A percentile compares a stretch with the other conserved stretches of the same genome.
These are phyloP conservation scores for Harpalus rubripes DNA, from an alignment of 2,888 invertebrate genomes.

Conservation along the genomic window DNA sequence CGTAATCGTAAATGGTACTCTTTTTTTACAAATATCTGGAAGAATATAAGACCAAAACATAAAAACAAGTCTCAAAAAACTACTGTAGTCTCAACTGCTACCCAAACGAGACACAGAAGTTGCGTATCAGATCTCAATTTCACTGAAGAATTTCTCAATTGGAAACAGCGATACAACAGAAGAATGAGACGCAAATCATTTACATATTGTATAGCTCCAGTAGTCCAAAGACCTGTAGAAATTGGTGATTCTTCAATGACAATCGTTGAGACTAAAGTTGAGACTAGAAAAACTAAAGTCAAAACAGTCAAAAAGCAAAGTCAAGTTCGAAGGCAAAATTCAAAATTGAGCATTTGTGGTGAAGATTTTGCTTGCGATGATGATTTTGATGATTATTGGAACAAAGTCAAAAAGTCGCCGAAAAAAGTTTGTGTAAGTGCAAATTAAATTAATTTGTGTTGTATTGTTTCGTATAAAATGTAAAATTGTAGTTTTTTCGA, in stretches of 20 bases:
- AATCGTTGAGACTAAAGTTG: background rate
- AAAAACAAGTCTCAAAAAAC: constrained; percentile 5
- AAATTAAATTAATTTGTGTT: constrained; percentile 1
- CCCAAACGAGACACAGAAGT: constrained; percentile 4
- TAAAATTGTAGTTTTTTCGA: background rate
- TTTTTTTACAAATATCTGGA: constrained; percentile 16
- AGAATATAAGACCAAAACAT: constrained; percentile 12
- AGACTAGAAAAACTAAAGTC: constrained; percentile 10
- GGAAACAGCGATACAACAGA: constrained; percentile 27
- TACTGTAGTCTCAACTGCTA: constrained; percentile 25
- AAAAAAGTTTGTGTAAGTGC: background rate
- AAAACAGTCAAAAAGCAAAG: constrained; percentile 15
- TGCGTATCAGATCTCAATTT: background rate
- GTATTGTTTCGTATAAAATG: constrained; percentile 4
- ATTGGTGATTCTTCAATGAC: constrained; percentile 18
- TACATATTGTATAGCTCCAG: constrained; percentile 22
- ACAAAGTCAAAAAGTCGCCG: background rate
- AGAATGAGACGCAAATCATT: constrained; percentile 10
- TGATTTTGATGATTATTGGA: constrained; percentile 44
- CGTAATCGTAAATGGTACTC: constrained; percentile 8
- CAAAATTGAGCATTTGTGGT: constrained; percentile 43
- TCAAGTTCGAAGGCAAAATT: constrained; percentile 20
- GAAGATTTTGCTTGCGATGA: constrained; percentile 30
- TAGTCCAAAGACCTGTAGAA: background rate
- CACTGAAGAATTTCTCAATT: background rate